Evolutionary conservation across 2,113 vertebrate genomes (phyloP).

Genomic region (Scatophagus argus): DNA sequence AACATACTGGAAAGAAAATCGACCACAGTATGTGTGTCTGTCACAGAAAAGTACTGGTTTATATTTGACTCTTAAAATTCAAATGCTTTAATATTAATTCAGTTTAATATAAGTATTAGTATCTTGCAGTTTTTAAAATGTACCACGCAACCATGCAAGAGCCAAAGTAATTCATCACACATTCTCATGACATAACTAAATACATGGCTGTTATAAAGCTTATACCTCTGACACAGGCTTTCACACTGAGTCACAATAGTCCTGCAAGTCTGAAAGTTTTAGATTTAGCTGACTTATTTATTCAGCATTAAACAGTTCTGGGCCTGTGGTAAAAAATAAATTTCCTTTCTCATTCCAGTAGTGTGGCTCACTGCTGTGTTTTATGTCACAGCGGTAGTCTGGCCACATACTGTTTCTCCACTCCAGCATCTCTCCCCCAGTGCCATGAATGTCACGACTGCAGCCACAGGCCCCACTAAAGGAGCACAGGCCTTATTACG

Average conservation of each 20-base stretch:
- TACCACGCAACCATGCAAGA: not conserved
- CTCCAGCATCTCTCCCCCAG: slow-evolving; percentile 41
- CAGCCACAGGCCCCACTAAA: slow-evolving; percentile 55
- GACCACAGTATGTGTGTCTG: not conserved
- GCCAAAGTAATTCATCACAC: not conserved
- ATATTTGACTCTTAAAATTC: slow-evolving; percentile 2
- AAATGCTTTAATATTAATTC: not conserved
- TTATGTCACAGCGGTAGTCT: slow-evolving; percentile 50
- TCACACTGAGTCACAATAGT: not conserved
- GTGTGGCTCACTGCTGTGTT: slow-evolving; percentile 28
- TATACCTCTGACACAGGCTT: not conserved
- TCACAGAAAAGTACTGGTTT: not conserved
- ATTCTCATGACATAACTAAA: not conserved
- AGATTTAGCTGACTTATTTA: slow-evolving; percentile 28
- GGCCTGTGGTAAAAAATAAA: slow-evolving; percentile 52
- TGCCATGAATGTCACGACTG: slow-evolving; percentile 62
- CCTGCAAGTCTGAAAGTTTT: slow-evolving; percentile 8
- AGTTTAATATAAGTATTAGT: not conserved
- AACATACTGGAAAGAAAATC: not conserved
- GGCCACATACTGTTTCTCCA: slow-evolving; percentile 50
- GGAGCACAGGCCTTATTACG: slow-evolving; percentile 54
- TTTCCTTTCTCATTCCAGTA: slow-evolving; percentile 43
- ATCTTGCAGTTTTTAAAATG: not conserved
- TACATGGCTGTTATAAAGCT: not conserved
- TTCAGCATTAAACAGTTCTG: slow-evolving; percentile 33